Evolutionary conservation across 1,140 invertebrate species (phyloP).

Genomic region (Leptinotarsa lineolata): DNA sequence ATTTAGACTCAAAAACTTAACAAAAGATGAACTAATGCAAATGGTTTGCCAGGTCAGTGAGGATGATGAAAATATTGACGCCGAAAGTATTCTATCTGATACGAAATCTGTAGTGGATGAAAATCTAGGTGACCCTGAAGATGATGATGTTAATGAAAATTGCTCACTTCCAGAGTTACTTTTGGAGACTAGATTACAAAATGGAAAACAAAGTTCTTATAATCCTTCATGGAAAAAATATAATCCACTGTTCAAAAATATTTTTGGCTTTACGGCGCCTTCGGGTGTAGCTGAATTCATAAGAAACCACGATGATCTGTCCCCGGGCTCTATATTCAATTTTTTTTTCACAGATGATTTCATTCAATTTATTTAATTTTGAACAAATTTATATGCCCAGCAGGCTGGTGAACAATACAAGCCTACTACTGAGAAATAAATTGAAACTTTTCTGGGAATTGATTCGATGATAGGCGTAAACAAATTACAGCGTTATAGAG

Average conservation of each 20-base stretch:
- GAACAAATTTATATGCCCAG: background rate
- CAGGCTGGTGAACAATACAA: background rate
- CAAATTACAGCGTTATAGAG: slow-evolving; percentile 26
- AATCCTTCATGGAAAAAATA: background rate
- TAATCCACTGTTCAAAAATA: background rate
- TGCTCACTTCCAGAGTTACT: too few species aligned
- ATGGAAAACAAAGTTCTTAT: too few species aligned
- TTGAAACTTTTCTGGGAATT: slow-evolving; percentile 31
- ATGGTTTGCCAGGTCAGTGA: too few species aligned
- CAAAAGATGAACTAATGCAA: too few species aligned
- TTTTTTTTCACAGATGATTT: background rate
- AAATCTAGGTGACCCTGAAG: too few species aligned
- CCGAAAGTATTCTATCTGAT: too few species aligned
- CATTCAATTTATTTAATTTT: background rate
- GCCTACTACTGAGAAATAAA: slow-evolving; percentile 9
- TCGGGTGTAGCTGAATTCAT: background rate
- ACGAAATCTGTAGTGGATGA: too few species aligned
- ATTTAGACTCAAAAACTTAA: too few species aligned
- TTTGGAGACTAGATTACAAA: too few species aligned
- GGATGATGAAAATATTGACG: too few species aligned
- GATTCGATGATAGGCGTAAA: slow-evolving; percentile 34
- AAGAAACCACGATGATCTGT: too few species aligned
- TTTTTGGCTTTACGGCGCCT: background rate
- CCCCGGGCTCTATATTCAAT: background rate
- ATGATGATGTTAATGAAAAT: too few species aligned